Conservation (phyloP, 2,113 vertebrate genomes). For the Hiodon tergisus region DNA sequence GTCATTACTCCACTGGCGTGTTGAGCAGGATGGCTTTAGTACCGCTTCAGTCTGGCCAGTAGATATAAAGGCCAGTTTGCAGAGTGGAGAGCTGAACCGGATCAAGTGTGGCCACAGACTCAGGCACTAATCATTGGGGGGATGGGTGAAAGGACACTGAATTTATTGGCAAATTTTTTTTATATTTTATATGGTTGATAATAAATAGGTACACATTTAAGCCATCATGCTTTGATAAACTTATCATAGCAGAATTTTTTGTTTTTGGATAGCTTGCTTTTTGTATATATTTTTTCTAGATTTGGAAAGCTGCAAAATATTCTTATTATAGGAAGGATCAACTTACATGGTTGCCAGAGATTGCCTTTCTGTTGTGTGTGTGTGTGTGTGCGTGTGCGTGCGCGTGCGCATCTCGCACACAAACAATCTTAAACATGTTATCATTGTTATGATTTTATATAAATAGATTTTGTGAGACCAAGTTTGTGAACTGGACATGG, state of each 20-base stretch:
- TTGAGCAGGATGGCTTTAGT: slow-evolving; percentile 1
- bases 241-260: slow-evolving; percentile 68
- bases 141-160: slow-evolving; percentile 37
- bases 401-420: slow-evolving; percentile 26
- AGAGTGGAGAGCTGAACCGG: slow-evolving; percentile 14
- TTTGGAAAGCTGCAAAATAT: slow-evolving; percentile 42
- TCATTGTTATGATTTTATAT: slow-evolving; percentile 52
- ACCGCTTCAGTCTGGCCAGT: neutral
- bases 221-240: slow-evolving; percentile 77
- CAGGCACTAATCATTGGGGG: slow-evolving; percentile 38
- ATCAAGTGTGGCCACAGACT: slow-evolving; percentile 24
- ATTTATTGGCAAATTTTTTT: slow-evolving; percentile 20
- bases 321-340: slow-evolving; percentile 45
- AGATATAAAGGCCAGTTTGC: neutral
- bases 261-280: slow-evolving; percentile 38
- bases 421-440: slow-evolving; percentile 48
- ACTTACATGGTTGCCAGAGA: slow-evolving; percentile 41
- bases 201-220: slow-evolving; percentile 60
- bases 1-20: neutral
- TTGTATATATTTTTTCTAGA: slow-evolving; percentile 54
- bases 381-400: too few species aligned
- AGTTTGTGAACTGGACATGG: slow-evolving; percentile 40
- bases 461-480: slow-evolving; percentile 40
- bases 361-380: slow-evolving; percentile 51
- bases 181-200: slow-evolving; percentile 29